Evolutionary conservation across 2,797 vertebrate species (phyloP), one percentile per base, ranked within the genome.

Genomic region (Dendrocincla fuliginosa): DNA sequence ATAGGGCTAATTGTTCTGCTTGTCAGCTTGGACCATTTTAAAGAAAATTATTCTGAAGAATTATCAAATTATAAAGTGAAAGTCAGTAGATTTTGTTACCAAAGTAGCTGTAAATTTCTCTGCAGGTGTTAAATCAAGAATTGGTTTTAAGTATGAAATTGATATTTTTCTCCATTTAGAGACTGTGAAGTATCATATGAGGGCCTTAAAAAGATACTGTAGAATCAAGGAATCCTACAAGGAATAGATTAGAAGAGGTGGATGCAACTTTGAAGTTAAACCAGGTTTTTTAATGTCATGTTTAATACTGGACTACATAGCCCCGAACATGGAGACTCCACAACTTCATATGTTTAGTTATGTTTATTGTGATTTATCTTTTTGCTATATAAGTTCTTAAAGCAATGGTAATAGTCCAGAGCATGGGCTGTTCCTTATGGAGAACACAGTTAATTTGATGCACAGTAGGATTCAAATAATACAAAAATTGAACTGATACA

Each of bases 381-480:
- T 86, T 80, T 69, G 41, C 33, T 47, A 5, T 53, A 59, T 75
- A 37, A 76, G 59, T 70, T 94, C 42, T 61, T 65, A 65, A 33
- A 89, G 19, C 46, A 63, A 73, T 24, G 59, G 19, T 15, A 68
- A 24, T 65, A 84, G 55, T 95, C 19, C 32, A 86, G 86, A 91
- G 44, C 77, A 91, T 94, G 96, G 37, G 95, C 95, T 96, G 95
- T 95, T 97, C 90, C 80, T 96, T 97, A 93, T 94, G 96, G 95
- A 95, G 94, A 97, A 95, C 92, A 84, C 94, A 97, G 93, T 88
- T 93, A 90, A 91, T 90, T 35, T 81, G 65, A 93, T 84, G 83
- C 91, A 93, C 90, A 91, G 88, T 74, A 67, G 88, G 85, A 88
- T 95, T 88, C 59, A 90, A 91, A 82, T 88, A 81, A 88, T 84